phyloP scores from a whole-genome alignment of 2,888 invertebrate species.

The Apantesis nais region DNA sequence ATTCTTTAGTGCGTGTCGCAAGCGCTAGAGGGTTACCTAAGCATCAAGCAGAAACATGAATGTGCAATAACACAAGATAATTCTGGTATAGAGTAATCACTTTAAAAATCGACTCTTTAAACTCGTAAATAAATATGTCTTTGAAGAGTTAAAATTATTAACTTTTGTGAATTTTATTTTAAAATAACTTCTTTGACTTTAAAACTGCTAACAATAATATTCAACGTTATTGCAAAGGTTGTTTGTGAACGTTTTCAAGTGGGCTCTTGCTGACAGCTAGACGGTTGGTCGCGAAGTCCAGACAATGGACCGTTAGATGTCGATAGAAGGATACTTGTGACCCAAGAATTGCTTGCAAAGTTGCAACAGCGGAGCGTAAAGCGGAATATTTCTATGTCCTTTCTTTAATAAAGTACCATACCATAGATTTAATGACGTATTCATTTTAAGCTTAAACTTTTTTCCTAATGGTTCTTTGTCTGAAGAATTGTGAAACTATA shows the following conservation, averaged over 20 bases:
- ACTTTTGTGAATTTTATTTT: not conserved
- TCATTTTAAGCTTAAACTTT: not conserved
- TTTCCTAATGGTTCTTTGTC: not conserved
- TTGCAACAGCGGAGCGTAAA: constrained; percentile 7
- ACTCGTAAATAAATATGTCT: not conserved
- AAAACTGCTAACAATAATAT: constrained; percentile 12
- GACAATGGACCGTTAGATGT: constrained; percentile 51
- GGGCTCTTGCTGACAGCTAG: constrained; percentile 40
- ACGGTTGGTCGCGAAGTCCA: constrained; percentile 55
- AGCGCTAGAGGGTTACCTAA: not conserved
- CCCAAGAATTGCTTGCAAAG: constrained; percentile 8
- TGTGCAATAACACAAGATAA: not conserved
- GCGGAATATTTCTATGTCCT: not conserved
- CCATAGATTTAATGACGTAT: not conserved
- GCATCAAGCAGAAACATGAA: not conserved
- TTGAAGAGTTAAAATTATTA: not conserved
- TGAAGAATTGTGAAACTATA: not conserved
- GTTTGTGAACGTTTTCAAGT: constrained; percentile 31
- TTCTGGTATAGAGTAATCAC: not conserved
- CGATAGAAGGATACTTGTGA: constrained; percentile 43
- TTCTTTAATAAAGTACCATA: not conserved
- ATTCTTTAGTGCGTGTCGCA: not conserved
- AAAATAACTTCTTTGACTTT: not conserved
- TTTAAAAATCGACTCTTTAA: not conserved
- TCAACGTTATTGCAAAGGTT: constrained; percentile 20